Evolutionary conservation across 2,888 invertebrate species (phyloP).

Genomic region (Ditula angustiorana): DNA sequence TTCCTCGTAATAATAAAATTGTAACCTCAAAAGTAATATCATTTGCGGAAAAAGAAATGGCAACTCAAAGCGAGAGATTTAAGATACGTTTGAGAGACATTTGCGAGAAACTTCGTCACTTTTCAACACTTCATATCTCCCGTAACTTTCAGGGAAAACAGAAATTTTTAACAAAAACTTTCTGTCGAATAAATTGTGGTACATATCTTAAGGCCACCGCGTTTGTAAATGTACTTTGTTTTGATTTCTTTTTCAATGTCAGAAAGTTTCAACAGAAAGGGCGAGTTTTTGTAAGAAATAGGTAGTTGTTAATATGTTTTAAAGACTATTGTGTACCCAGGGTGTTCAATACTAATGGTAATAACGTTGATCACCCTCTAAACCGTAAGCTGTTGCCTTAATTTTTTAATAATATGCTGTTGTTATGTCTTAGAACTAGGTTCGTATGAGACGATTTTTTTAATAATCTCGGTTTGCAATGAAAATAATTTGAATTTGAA

Average conservation of each 20-base stretch:
- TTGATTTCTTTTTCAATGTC: background rate
- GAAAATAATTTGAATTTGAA: no score
- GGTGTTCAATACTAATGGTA: no score
- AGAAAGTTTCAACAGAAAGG: background rate
- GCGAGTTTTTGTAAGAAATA: background rate
- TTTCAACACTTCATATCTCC: slow-evolving; percentile 29
- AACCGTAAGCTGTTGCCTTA: no score
- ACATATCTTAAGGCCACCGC: slow-evolving; percentile 22
- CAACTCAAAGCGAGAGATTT: slow-evolving; percentile 20
- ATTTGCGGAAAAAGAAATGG: slow-evolving; percentile 8
- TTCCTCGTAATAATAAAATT: background rate
- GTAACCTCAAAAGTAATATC: slow-evolving; percentile 11
- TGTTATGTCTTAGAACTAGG: no score
- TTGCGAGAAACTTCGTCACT: slow-evolving; percentile 27
- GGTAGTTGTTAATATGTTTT: background rate
- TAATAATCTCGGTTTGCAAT: no score
- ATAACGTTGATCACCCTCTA: no score
- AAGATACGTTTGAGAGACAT: slow-evolving; percentile 35
- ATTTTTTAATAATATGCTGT: no score
- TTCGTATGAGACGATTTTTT: no score
- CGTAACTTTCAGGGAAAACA: slow-evolving; percentile 7
- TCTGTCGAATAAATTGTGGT: slow-evolving; percentile 20
- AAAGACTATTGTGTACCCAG: no score
- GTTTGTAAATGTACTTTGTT: slow-evolving; percentile 7
- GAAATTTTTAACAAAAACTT: slow-evolving; percentile 18